phyloP scores from a whole-genome alignment of 2,888 invertebrate genomes.

The Calameuta idolon region DNA sequence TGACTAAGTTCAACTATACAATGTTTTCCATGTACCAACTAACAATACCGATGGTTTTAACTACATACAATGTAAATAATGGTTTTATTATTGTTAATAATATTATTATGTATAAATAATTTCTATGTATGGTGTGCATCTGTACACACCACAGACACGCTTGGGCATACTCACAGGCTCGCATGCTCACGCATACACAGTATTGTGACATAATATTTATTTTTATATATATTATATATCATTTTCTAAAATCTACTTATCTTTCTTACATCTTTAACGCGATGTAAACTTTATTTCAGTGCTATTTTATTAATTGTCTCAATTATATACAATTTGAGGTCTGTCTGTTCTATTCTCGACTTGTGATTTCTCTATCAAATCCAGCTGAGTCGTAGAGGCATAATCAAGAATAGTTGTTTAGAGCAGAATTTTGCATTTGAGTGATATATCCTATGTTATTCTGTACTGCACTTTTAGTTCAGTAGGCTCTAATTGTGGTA shows the following conservation, averaged over 20 bases:
- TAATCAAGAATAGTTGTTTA: slow-evolving; percentile 17
- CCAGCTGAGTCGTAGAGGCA: slow-evolving; percentile 27
- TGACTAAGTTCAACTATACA: slow-evolving; percentile 54
- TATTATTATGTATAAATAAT: slow-evolving; percentile 38
- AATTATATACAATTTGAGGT: slow-evolving; percentile 46
- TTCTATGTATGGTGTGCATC: slow-evolving; percentile 27
- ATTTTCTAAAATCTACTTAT: slow-evolving; percentile 25
- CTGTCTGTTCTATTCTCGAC: slow-evolving; percentile 30
- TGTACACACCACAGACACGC: slow-evolving; percentile 31
- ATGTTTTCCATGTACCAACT: slow-evolving; percentile 46
- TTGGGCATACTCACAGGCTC: slow-evolving; percentile 22
- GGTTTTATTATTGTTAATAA: slow-evolving; percentile 25
- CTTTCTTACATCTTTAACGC: slow-evolving; percentile 15
- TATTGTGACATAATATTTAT: slow-evolving; percentile 23
- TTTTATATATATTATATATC: slow-evolving; percentile 18
- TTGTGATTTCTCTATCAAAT: slow-evolving; percentile 33
- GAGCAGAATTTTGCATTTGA: not conserved
- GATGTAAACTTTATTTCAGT: slow-evolving; percentile 18
- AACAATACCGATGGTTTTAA: slow-evolving; percentile 46
- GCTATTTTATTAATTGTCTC: slow-evolving; percentile 22
- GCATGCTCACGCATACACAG: slow-evolving; percentile 24
- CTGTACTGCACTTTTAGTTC: not conserved
- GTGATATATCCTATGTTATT: not conserved
- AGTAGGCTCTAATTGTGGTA: not conserved
- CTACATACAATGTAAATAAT: slow-evolving; percentile 39